Evolutionary conservation across 2,888 invertebrate genomes (phyloP).

Genomic region (Thyatira batis): DNA sequence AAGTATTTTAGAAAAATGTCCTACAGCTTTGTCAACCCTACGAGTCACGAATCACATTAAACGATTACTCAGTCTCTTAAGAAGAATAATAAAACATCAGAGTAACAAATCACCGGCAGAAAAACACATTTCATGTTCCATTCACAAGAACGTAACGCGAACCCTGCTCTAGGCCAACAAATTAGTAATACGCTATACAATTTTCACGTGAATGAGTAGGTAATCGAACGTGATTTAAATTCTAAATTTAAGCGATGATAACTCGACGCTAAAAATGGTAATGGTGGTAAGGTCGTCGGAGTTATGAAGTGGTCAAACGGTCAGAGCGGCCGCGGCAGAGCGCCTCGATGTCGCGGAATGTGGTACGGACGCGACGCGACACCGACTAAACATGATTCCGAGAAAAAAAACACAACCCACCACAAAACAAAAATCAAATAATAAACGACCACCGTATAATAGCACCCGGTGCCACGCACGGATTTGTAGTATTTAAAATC

Average conservation of each 20-base stretch:
- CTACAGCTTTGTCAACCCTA: too few relatives aligned
- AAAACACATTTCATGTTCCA: background rate
- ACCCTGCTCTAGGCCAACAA: background rate
- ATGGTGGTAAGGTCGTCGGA: conserved; percentile 39
- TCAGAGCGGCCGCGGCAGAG: conserved; percentile 54
- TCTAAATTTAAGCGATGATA: background rate
- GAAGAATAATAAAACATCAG: background rate
- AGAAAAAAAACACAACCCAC: conserved; percentile 44
- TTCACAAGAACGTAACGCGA: background rate
- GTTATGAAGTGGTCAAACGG: conserved; percentile 62
- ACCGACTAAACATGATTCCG: conserved; percentile 62
- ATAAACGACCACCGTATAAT: conserved; percentile 43
- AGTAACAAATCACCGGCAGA: background rate
- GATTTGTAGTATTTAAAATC: conserved; percentile 23
- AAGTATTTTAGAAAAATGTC: too few relatives aligned
- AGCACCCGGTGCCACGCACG: conserved; percentile 28
- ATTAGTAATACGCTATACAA: background rate
- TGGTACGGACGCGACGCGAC: conserved; percentile 60
- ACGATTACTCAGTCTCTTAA: background rate
- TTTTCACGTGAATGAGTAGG: background rate
- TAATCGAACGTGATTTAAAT: background rate
- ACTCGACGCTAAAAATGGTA: conserved; percentile 7
- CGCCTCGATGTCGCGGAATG: conserved; percentile 76
- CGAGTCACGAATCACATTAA: background rate
- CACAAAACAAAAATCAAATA: conserved; percentile 41